Conservation (phyloP, 2,113 vertebrate genomes). For the Tenrec ecaudatus region DNA sequence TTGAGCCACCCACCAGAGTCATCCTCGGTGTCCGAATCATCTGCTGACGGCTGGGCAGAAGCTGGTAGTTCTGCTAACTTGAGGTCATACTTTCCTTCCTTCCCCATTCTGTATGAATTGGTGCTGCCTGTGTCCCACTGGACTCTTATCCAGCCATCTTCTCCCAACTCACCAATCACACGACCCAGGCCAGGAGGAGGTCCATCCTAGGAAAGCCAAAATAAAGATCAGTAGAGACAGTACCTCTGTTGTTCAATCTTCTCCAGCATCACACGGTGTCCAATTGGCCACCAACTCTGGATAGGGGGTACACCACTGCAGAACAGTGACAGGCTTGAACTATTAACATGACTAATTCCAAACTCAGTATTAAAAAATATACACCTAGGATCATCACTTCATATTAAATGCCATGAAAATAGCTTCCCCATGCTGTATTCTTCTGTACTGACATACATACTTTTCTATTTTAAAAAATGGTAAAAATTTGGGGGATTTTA, state of each 20-base stretch:
- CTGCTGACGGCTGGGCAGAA: slow-evolving; percentile 90
- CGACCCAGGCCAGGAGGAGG: slow-evolving; percentile 97
- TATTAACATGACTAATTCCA: neutral
- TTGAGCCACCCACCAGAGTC: slow-evolving; percentile 90
- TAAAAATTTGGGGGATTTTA: neutral
- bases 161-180: slow-evolving; percentile 97
- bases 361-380: neutral
- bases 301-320: accelerated
- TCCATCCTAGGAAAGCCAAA: slow-evolving; percentile 91
- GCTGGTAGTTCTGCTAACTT: slow-evolving; percentile 95
- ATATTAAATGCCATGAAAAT: neutral
- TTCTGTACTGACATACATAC: neutral
- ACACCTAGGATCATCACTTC: neutral
- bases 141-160: slow-evolving; percentile 98
- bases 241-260: accelerated
- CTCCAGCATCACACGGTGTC: neutral
- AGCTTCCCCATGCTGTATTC: neutral
- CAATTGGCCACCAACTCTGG: neutral
- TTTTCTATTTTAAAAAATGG: neutral
- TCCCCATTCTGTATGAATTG: slow-evolving; percentile 99
- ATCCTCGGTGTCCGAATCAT: slow-evolving; percentile 98
- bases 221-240: neutral
- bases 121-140: slow-evolving; percentile 99
- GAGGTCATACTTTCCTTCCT: slow-evolving; percentile 98
- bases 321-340: too few relatives aligned